Base-by-base conservation (phyloP, 1,140 invertebrate genomes). In the Trissolcus basalis region DNA sequence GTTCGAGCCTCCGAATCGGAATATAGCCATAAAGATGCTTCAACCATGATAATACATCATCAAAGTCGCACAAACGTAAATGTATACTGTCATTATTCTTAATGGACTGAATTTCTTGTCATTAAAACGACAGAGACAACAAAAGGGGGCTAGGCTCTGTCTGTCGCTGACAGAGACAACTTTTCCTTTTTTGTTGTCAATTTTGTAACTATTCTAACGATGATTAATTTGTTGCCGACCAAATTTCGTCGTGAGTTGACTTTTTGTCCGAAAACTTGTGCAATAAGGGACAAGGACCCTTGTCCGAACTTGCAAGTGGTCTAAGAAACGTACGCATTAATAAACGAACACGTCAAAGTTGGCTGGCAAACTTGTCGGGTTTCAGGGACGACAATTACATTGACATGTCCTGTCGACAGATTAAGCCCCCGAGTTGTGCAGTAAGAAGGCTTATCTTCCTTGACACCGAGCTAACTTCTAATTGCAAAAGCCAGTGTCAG, bases 251-350 rank as follows among this genome's bases (percentile, higher is more conserved):
- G n/a, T n/a, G n/a, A n/a, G n/a, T n/a, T n/a, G n/a, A n/a, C 19
- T 27, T 27, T 27, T 27, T 27, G 43, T 44, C n/a, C 13, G n/a
- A 12, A 9, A 7, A n/a, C 6, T 43, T 43, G 13, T 13, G 6
- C 1, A 13, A 44, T 8, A 44, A 13, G 7, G 6, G 11, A 11
- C 7, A 2, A 0, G 50, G 43, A 1, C 48, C 45, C 1, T 0
- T 32, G 27, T 33, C 19, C 41, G n/a, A 60, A 61, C 48, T 53
- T 53, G 32, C 14, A 43, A 44, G n/a, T n/a, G 59, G 39, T 45
- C 41, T 53, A 53, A 63, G 49, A 53, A 63, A 35, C 39, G 13
- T 8, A 45, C 53, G 49, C 59, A 63, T 63, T 63, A 63, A 63
- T 63, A 63, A 63, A 45, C 27, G 53, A 45, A 39, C 32, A 43